Evolutionary conservation across 2,797 vertebrate species (phyloP).

Genomic region (Sebastes matsubarae): DNA sequence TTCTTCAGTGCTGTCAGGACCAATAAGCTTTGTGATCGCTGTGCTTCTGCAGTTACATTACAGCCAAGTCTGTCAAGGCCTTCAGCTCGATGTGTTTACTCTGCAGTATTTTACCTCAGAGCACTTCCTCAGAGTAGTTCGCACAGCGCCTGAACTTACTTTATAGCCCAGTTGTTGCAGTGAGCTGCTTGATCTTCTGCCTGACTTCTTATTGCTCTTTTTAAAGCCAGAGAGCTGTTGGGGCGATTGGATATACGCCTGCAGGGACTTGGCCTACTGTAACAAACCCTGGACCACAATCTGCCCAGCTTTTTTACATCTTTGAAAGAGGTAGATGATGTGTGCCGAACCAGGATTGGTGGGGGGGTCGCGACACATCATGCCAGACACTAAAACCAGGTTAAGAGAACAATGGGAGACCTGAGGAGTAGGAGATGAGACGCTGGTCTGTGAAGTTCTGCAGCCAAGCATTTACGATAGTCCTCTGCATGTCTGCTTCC

Average conservation of each 20-base stretch:
- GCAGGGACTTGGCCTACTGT: conserved; percentile 19
- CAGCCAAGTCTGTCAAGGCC: background rate
- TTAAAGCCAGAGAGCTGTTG: conserved; percentile 33
- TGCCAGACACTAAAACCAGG: conserved; percentile 48
- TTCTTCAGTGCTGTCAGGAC: conserved; percentile 26
- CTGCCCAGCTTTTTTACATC: conserved; percentile 7
- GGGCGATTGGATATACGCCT: conserved; percentile 33
- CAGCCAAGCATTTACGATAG: conserved; percentile 71
- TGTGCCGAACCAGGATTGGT: conserved; percentile 29
- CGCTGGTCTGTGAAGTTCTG: conserved; percentile 58
- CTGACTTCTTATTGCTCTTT: conserved; percentile 40
- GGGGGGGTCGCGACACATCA: conserved; percentile 11
- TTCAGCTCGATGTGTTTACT: conserved; percentile 11
- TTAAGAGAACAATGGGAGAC: conserved; percentile 55
- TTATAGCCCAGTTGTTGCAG: conserved; percentile 38
- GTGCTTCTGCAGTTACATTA: background rate
- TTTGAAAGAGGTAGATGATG: conserved; percentile 42
- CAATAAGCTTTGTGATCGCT: conserved; percentile 26
- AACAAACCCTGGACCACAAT: conserved; percentile 32
- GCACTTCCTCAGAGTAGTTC: conserved; percentile 27
- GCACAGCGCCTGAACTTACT: conserved; percentile 29
- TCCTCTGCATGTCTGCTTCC: conserved; percentile 70
- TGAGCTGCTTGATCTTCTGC: conserved; percentile 43
- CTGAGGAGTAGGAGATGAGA: conserved; percentile 44
- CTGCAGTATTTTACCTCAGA: conserved; percentile 27